A percentile compares a stretch with the other conserved stretches of the same genome.
phyloP scores from a whole-genome alignment of 2,113 vertebrate species.

The Tachysurus vachellii region DNA sequence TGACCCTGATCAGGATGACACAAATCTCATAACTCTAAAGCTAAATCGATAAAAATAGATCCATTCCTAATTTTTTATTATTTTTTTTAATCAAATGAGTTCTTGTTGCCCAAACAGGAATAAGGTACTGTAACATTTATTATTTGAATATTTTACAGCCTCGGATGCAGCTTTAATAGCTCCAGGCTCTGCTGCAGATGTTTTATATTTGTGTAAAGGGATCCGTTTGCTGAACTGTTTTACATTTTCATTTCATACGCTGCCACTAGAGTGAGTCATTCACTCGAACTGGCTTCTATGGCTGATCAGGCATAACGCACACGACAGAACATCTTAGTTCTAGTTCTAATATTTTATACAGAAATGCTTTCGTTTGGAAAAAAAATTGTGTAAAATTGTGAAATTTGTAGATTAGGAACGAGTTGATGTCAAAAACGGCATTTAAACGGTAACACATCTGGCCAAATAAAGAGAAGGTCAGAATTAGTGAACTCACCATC shows the following conservation, averaged over 20 bases:
- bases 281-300: neutral
- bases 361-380: neutral
- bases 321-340: neutral
- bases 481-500: neutral
- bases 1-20: neutral
- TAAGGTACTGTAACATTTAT: no score
- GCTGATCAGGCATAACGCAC: neutral
- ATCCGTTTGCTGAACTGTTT: neutral
- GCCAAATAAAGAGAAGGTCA: neutral
- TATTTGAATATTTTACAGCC: neutral
- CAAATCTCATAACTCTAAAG: neutral
- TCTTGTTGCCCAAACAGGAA: neutral
- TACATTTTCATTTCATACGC: neutral
- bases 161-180: neutral
- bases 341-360: neutral
- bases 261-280: constrained; percentile 44
- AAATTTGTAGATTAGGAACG: neutral
- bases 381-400: neutral
- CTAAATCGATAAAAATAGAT: neutral
- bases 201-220: neutral
- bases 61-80: neutral
- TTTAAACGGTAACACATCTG: neutral
- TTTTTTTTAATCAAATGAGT: neutral
- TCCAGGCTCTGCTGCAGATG: neutral
- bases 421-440: neutral